Conservation (phyloP, 1,140 invertebrate genomes). For the Eriocheir sinensis region DNA sequence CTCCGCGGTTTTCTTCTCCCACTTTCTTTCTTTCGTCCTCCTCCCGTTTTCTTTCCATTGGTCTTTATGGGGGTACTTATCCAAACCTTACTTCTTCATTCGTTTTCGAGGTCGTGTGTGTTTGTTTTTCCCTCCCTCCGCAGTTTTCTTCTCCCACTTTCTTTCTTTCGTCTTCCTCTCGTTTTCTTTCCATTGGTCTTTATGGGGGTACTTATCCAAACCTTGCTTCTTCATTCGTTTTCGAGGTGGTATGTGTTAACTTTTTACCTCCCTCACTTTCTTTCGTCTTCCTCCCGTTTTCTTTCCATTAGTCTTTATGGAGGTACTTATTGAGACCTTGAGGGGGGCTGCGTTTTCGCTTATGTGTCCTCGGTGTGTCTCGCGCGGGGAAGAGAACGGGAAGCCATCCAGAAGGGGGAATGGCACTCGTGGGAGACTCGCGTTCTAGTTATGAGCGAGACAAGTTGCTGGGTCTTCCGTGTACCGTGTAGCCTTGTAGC, state of each 20-base stretch:
- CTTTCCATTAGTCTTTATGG: background rate
- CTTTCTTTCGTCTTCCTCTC: background rate
- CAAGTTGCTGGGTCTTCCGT: no score
- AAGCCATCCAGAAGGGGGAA: background rate
- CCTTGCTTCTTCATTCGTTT: no score
- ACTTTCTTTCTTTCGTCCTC: background rate
- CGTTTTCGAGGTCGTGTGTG: background rate
- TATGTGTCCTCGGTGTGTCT: background rate
- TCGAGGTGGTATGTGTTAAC: background rate
- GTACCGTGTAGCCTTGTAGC: no score
- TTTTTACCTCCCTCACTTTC: background rate
- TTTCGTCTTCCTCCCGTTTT: background rate
- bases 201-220: background rate
- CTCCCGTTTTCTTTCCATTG: background rate
- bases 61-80: background rate
- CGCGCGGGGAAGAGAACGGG: background rate
- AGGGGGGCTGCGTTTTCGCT: background rate
- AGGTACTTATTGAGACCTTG: background rate
- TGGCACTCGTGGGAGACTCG: no score
- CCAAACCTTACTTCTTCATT: no score
- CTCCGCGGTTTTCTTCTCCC: background rate
- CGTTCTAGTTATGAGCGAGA: no score
- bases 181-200: background rate
- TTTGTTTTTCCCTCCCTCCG: background rate
- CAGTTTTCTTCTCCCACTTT: background rate